Conservation (phyloP, 2,113 vertebrate species). For the Lophochroa leadbeateri region DNA sequence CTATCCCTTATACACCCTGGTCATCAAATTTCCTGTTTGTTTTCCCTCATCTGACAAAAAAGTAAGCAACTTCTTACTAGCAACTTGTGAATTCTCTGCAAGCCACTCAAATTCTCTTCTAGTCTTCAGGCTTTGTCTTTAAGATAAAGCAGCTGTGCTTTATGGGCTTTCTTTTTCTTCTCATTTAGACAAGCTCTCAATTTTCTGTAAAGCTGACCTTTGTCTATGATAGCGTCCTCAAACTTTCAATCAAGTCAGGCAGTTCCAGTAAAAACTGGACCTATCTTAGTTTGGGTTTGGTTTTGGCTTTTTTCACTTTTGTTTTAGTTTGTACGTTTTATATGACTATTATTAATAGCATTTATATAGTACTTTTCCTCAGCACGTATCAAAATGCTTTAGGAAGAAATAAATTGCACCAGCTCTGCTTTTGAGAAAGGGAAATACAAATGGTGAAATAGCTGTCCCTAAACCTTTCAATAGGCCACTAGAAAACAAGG, state of each 20-base stretch:
- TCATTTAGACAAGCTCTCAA: not conserved
- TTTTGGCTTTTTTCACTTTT: not conserved
- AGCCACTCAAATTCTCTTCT: not conserved
- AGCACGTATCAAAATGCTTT: not conserved
- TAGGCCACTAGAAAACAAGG: not conserved
- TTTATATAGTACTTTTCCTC: not conserved
- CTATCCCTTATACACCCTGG: not conserved
- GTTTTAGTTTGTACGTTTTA: not conserved
- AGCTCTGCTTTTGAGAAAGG: not conserved
- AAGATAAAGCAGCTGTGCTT: not conserved
- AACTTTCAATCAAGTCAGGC: not conserved
- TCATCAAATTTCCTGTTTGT: not conserved
- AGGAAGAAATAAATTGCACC: not conserved
- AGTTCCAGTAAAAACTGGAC: not conserved
- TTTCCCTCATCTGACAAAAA: not conserved
- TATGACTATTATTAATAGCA: not conserved
- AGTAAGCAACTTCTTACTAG: not conserved
- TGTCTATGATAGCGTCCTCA: not conserved
- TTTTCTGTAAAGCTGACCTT: not conserved
- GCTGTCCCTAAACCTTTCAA: not conserved
- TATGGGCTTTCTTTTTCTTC: not conserved
- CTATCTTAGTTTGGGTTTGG: not conserved
- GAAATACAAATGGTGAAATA: not conserved
- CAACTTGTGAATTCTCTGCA: not conserved
- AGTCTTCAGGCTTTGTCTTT: not conserved